Conservation (phyloP, 2,113 vertebrate species). For the Aspiorhynchus laticeps region DNA sequence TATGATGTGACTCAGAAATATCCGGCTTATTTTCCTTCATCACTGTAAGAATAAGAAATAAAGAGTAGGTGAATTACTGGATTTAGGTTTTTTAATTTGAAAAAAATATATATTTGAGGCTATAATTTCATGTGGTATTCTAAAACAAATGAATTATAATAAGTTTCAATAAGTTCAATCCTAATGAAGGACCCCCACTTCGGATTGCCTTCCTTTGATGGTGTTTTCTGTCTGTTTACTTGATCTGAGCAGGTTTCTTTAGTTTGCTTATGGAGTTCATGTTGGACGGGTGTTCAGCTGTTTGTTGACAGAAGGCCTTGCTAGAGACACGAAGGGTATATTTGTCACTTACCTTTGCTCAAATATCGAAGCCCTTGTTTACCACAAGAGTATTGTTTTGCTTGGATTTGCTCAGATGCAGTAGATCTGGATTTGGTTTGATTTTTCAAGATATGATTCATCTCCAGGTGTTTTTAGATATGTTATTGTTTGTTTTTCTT, state of each 20-base stretch:
- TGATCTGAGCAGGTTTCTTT: conserved; percentile 7
- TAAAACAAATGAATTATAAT: not conserved
- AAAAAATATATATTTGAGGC: not conserved
- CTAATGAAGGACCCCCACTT: not conserved
- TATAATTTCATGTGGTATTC: too few species aligned
- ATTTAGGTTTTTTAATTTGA: not conserved
- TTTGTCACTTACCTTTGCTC: not conserved
- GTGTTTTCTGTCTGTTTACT: conserved; percentile 12
- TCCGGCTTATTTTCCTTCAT: not conserved
- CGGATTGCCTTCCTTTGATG: not conserved
- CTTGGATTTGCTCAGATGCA: not conserved
- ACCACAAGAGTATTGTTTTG: not conserved
- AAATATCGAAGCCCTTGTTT: not conserved
- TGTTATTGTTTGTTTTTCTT: not conserved
- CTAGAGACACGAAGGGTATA: not conserved
- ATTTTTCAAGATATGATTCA: not conserved
- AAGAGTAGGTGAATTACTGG: not conserved
- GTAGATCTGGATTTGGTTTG: not conserved
- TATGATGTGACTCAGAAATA: not conserved
- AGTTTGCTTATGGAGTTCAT: conserved; percentile 8
- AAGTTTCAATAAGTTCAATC: not conserved
- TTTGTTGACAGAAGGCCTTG: conserved; percentile 27
- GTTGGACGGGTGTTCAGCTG: conserved; percentile 39
- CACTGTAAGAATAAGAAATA: not conserved
- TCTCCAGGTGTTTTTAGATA: not conserved